phyloP scores from a whole-genome alignment of 2,888 invertebrate genomes.

The Diplolepis rosae region DNA sequence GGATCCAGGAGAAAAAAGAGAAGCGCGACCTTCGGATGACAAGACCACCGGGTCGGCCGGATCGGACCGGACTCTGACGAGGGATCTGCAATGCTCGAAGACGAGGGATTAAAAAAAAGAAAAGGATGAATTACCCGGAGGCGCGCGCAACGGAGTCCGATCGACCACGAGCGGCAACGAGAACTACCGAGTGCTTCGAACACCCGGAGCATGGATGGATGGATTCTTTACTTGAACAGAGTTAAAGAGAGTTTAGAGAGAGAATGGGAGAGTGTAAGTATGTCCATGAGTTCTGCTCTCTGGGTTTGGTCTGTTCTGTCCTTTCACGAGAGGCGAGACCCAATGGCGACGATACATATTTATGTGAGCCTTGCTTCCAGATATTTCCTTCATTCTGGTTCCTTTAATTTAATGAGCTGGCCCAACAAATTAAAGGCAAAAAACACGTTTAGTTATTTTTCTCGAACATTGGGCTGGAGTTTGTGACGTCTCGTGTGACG shows the following conservation, averaged over 20 bases:
- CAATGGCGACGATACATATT: conserved; percentile 17
- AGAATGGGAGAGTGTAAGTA: not conserved
- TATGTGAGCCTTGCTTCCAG: not conserved
- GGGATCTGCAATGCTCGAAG: not conserved
- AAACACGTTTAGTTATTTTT: no score
- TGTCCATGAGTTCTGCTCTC: conserved; percentile 25
- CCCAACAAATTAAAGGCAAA: no score
- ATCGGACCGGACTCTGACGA: conserved; percentile 13
- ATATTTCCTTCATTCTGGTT: not conserved
- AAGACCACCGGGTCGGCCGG: conserved; percentile 10
- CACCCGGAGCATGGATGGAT: conserved; percentile 25
- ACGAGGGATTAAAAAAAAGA: conserved; percentile 2
- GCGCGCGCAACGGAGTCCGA: conserved; percentile 28
- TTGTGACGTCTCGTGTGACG: no score
- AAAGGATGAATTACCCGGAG: conserved; percentile 18
- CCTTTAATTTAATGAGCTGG: not conserved
- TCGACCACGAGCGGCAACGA: conserved; percentile 7
- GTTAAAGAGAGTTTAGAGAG: not conserved
- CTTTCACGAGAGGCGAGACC: conserved; percentile 17
- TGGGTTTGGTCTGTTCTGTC: conserved; percentile 1
- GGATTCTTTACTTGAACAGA: conserved; percentile 11
- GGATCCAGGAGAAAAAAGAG: not conserved
- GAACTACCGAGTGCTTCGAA: conserved; percentile 12
- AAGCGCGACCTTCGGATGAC: conserved; percentile 17
- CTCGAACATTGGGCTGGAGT: no score